phyloP scores from a whole-genome alignment of 2,888 invertebrate species.

The Ectemnius lituratus region DNA sequence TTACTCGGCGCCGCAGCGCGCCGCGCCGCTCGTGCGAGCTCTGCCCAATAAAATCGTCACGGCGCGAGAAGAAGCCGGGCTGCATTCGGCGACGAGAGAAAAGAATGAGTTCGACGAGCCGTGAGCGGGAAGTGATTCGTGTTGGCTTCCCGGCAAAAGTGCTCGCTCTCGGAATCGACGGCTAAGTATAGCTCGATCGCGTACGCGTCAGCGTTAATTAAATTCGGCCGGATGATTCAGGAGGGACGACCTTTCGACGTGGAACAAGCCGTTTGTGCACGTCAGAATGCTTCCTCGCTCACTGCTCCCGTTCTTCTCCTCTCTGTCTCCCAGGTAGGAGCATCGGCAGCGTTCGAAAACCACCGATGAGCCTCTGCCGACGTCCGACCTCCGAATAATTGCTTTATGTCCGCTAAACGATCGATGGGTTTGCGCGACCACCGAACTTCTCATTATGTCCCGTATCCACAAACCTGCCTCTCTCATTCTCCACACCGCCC shows the following conservation, averaged over 20 bases:
- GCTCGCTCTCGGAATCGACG: slow-evolving; percentile 39
- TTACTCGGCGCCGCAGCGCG: too few species aligned
- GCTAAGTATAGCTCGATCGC: slow-evolving; percentile 62
- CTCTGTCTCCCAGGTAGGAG: slow-evolving; percentile 43
- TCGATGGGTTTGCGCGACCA: slow-evolving; percentile 41
- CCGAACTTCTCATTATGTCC: slow-evolving; percentile 50
- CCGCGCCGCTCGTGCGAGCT: too few species aligned
- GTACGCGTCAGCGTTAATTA: slow-evolving; percentile 63
- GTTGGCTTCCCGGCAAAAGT: slow-evolving; percentile 9
- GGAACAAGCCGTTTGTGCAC: slow-evolving; percentile 52
- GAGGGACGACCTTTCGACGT: slow-evolving; percentile 61
- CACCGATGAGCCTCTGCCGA: slow-evolving; percentile 38
- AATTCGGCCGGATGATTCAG: slow-evolving; percentile 64
- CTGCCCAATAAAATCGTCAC: too few species aligned
- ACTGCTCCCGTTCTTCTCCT: slow-evolving; percentile 25
- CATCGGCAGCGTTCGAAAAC: slow-evolving; percentile 35
- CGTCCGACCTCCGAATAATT: slow-evolving; percentile 52
- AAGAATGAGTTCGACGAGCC: not conserved
- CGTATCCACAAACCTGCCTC: not conserved
- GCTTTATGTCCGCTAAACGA: slow-evolving; percentile 47
- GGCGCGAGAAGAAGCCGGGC: not conserved
- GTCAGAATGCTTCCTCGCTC: slow-evolving; percentile 6
- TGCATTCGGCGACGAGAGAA: not conserved
- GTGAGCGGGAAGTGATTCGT: not conserved
- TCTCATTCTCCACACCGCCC: too few species aligned